Percentiles rank a stretch among this genome's conserved stretches.
Evolutionary conservation across 2,113 vertebrate genomes (phyloP).

Genomic region (Mustela nigripes): DNA sequence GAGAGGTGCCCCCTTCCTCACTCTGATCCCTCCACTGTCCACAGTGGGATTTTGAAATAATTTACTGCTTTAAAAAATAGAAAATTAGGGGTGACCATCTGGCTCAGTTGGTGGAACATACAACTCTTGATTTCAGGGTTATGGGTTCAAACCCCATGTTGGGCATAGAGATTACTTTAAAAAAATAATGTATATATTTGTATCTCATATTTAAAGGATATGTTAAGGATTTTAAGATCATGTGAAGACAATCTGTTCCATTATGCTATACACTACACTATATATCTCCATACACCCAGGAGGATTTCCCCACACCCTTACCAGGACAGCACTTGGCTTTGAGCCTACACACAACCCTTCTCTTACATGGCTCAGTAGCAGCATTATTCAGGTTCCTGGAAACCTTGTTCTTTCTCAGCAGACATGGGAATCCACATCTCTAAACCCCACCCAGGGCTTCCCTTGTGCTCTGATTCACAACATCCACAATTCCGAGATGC

Average conservation of each 20-base stretch:
- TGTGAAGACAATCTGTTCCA: background rate
- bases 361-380: background rate
- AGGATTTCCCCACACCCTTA: background rate
- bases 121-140: background rate
- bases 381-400: background rate
- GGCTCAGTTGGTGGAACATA: background rate
- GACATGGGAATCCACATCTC: background rate
- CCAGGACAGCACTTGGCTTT: background rate
- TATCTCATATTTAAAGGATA: background rate
- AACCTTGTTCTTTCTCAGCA: background rate
- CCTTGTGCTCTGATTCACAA: background rate
- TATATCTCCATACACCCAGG: background rate
- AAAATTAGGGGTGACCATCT: background rate
- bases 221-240: background rate
- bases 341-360: background rate
- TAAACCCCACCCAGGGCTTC: too few species aligned
- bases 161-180: background rate
- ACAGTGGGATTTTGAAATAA: background rate
- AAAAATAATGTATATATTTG: background rate
- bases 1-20: background rate
- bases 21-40: background rate
- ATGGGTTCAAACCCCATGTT: background rate
- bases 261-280: background rate
- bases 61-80: background rate
- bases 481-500: background rate